Evolutionary conservation across 2,113 vertebrate species (phyloP).

Genomic region (Bombycilla garrulus): DNA sequence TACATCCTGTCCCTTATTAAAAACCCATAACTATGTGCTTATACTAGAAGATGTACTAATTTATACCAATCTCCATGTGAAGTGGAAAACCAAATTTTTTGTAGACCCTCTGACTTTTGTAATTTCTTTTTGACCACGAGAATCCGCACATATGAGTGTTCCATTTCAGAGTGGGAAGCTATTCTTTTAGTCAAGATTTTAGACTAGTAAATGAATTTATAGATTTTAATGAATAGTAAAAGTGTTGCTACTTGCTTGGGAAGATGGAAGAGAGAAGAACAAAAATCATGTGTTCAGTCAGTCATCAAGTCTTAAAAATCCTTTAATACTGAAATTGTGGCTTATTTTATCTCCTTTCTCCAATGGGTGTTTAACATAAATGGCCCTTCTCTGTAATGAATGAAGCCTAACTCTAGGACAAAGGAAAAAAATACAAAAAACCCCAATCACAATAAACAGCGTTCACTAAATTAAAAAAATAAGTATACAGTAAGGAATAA

Average conservation of each 20-base stretch:
- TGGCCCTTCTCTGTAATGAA: neutral
- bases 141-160: neutral
- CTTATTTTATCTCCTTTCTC: neutral
- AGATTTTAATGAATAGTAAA: neutral
- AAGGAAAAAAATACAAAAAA: neutral
- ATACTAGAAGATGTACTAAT: neutral
- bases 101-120: neutral
- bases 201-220: neutral
- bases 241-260: neutral
- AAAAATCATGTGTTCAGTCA: neutral
- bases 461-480: neutral
- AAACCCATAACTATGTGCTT: neutral
- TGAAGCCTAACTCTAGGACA: neutral
- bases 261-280: neutral
- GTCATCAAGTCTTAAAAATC: neutral
- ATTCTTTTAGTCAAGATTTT: neutral
- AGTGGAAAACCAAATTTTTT: neutral
- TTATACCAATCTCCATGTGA: neutral
- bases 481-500: neutral
- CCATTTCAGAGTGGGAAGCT: neutral
- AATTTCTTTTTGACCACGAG: neutral
- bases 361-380: neutral
- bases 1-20: neutral
- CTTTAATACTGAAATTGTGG: neutral
- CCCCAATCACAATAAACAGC: neutral